A percentile compares a stretch with the other conserved stretches of the same genome.
Conservation (phyloP, 2,113 vertebrate species). For the Sylvia atricapilla region DNA sequence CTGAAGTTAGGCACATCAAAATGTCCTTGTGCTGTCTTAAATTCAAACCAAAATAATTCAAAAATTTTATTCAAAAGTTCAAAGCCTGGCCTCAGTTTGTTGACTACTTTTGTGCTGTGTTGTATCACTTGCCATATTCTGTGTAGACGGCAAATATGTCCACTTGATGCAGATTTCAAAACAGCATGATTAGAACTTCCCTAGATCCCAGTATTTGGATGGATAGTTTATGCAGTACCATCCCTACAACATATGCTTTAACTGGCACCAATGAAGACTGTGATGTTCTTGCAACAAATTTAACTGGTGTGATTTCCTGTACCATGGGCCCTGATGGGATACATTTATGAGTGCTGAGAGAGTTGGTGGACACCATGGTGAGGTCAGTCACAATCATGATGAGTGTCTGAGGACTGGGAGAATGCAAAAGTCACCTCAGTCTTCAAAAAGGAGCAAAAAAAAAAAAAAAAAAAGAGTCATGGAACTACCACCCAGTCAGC, state of each 20-base stretch:
- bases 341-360: no score
- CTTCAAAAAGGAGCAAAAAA: background rate
- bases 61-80: background rate
- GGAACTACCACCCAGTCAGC: background rate
- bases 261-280: background rate
- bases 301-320: background rate
- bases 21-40: background rate
- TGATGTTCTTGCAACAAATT: background rate
- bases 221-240: background rate
- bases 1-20: background rate
- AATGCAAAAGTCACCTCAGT: background rate
- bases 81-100: background rate
- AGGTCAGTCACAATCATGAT: background rate
- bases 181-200: background rate
- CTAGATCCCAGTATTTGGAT: background rate
- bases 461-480: no score
- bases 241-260: background rate
- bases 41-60: background rate
- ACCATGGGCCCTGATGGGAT: background rate
- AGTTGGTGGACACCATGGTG: rapidly evolving
- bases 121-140: background rate
- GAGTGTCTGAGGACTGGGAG: background rate
- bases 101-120: background rate
- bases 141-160: background rate
- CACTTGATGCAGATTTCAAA: background rate